A percentile compares a stretch with the other conserved stretches of the same genome.
phyloP scores from a whole-genome alignment of 2,888 invertebrate genomes.

The Calameuta filiformis region DNA sequence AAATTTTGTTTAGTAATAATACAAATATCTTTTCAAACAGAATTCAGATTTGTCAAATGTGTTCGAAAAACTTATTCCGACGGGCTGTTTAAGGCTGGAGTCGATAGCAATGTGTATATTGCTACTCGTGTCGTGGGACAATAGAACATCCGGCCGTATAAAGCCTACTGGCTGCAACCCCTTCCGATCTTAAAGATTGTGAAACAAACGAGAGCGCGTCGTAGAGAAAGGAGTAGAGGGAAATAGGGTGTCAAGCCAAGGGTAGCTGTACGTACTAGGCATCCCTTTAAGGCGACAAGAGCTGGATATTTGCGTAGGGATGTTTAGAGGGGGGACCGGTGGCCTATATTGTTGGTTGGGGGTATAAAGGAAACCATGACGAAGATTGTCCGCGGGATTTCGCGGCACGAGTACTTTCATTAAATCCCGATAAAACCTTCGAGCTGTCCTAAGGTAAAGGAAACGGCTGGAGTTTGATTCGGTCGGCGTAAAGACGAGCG shows the following conservation, averaged over 20 bases:
- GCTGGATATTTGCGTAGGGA: neutral
- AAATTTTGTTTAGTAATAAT: neutral
- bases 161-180: slow-evolving; percentile 44
- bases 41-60: neutral
- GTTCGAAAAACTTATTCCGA: neutral
- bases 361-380: neutral
- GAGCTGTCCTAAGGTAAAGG: neutral
- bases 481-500: neutral
- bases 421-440: neutral
- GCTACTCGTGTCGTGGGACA: neutral
- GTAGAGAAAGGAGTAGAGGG: slow-evolving; percentile 40
- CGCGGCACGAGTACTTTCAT: neutral
- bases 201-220: slow-evolving; percentile 62
- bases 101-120: neutral
- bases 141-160: neutral
- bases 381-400: neutral
- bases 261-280: slow-evolving; percentile 29
- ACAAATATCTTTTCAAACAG: neutral
- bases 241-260: slow-evolving; percentile 62
- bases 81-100: neutral
- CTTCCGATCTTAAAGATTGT: slow-evolving; percentile 66
- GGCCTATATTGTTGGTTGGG: neutral
- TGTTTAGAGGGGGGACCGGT: neutral
- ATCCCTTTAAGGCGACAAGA: slow-evolving; percentile 21
- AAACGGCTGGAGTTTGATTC: neutral